A percentile compares a stretch with the other conserved stretches of the same genome.
Conservation (phyloP, 53 echinoderm and acorn worm species). For the Stichopus horrens region DNA sequence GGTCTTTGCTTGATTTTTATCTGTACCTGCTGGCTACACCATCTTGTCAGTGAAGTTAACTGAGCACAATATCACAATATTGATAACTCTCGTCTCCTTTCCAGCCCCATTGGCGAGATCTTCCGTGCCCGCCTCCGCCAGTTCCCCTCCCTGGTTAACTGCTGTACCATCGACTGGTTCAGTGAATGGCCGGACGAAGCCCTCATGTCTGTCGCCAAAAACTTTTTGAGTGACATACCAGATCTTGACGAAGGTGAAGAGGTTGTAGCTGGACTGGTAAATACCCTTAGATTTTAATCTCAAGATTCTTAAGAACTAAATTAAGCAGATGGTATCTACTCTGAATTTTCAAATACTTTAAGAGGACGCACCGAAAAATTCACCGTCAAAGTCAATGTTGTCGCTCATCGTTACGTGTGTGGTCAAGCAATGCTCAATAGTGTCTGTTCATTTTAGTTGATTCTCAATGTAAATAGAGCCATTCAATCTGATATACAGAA, state of each 20-base stretch:
- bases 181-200: constrained; percentile 99
- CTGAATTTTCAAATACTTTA: not conserved
- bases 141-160: constrained; percentile 98
- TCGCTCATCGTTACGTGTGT: no score
- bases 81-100: not conserved
- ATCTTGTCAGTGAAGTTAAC: no score
- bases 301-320: no score
- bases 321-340: no score
- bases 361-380: not conserved
- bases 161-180: constrained; percentile 99
- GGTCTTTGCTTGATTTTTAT: no score
- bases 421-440: no score
- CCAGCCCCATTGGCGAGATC: constrained; percentile 90
- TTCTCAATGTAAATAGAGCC: no score
- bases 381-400: no score
- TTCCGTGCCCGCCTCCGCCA: constrained; percentile 93
- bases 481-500: no score
- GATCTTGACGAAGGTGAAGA: constrained; percentile 93
- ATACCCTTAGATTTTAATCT: not conserved
- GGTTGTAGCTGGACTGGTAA: constrained; percentile 78
- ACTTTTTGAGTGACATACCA: constrained; percentile 85
- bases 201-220: constrained; percentile 85
- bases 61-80: not conserved
- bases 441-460: no score
- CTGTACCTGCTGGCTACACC: no score